Evolutionary conservation across 2,797 vertebrate genomes (phyloP), one percentile per base, ranked within the genome.

Genomic region (Graptemys geographica): DNA sequence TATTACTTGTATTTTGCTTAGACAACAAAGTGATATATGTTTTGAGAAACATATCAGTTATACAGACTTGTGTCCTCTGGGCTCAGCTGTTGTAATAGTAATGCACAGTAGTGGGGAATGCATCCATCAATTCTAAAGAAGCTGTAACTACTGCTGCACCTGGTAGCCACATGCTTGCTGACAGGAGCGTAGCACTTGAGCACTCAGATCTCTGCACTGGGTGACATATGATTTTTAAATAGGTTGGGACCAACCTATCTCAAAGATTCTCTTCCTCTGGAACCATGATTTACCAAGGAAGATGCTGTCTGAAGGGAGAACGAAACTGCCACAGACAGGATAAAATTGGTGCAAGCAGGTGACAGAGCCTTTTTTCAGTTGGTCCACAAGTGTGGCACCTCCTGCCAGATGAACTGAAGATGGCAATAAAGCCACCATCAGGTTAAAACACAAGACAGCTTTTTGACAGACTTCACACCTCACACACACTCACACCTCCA

Each of bases 371-470:
- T 37, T 33, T 69, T 37, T 37, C 72, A 76, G 11, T 28, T 76
- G 44, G 57, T 6, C 23, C 1, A 13, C 5, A 51, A 2, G 28
- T 9, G 28, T 0, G 2, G 6, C 13, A 53, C 19, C 16, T 31
- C 69, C 6, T 1, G 51, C n/a, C 88, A 79, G 10, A 76, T 55
- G 78, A 92, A 19, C n/a, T 37, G 8, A 44, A 47, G 41, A 44
- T 47, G 72, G 11, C 12, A 76, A 76, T 76, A 47, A 2, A 76
- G 5, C 27, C 49, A 41, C 4, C 6, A 86, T 83, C 21, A 55
- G 44, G 37, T 23, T 11, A 81, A 69, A 31, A 33, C 1, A 37
- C 2, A 76, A 49, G 33, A 52, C 8, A 21, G 0, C 0, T 27
- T 81, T 94, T 88, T 56, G 4, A 33, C 81, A 49, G 8, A 56